phyloP scores from a whole-genome alignment of 2,113 vertebrate species.

The Brienomyrus brachyistius region DNA sequence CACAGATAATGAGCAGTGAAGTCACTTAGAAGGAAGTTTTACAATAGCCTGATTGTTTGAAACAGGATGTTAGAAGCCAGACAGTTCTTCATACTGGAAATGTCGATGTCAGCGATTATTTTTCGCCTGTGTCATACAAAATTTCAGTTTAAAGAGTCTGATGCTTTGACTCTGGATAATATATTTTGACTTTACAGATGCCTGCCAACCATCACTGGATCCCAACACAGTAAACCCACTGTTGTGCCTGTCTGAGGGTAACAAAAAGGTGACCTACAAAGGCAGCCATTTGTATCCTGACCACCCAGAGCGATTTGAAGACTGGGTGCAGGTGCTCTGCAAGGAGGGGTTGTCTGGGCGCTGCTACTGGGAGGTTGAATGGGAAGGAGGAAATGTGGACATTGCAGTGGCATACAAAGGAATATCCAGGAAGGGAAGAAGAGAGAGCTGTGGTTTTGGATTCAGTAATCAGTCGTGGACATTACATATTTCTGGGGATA shows the following conservation, averaged over 20 bases:
- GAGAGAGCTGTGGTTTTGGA: neutral
- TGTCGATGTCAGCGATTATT: neutral
- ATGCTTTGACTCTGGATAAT: neutral
- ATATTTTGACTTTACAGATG: slow-evolving; percentile 33
- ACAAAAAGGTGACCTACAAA: slow-evolving; percentile 37
- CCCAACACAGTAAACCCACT: slow-evolving; percentile 24
- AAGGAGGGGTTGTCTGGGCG: slow-evolving; percentile 21
- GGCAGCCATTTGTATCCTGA: slow-evolving; percentile 16
- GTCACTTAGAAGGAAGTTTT: neutral
- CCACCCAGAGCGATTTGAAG: slow-evolving; percentile 21
- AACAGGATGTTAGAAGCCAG: neutral
- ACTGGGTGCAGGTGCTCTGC: slow-evolving; percentile 35
- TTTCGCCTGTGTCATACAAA: too few relatives aligned
- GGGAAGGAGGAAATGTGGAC: slow-evolving; percentile 5
- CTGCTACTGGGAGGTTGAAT: slow-evolving; percentile 45
- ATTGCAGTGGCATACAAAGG: slow-evolving; percentile 40
- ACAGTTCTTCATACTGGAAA: neutral
- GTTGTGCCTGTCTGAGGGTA: slow-evolving; percentile 31
- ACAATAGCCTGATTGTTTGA: neutral
- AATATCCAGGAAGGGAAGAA: slow-evolving; percentile 22
- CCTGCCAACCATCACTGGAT: slow-evolving; percentile 26
- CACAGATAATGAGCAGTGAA: neutral
- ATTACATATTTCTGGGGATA: neutral
- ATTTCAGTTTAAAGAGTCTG: neutral
- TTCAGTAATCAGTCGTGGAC: neutral